Evolutionary conservation across 2,797 vertebrate species (phyloP), one percentile per base, ranked within the genome.

Genomic region (Sebastes hubbsi): DNA sequence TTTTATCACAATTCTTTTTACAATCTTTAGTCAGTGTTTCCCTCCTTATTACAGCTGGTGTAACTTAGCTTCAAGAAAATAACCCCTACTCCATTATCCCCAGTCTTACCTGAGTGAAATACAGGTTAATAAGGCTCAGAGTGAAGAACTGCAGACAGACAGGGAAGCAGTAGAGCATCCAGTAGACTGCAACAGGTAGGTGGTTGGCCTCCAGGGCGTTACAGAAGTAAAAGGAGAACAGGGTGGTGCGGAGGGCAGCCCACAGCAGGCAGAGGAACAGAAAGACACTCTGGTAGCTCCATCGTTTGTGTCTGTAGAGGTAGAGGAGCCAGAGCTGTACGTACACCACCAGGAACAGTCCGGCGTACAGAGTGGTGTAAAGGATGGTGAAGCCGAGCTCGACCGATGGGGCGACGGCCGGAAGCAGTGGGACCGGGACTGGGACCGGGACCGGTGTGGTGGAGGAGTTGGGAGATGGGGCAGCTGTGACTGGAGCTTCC

Each of bases 131-230:
- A 22, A 97, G 97, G 82, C 96, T 97, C 86, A 98, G 92, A 0
- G 97, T 97, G 94, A 97, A 97, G 92, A 98, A 98, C 95, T 98
- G 97, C 85, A 98, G 92, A 82, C 97, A 98, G 6, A 98, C 97
- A 0, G 97, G 97, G 87, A 95, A 97, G 91, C 97, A 98, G 88
- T 97, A 98, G 18, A 98, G 95, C 64, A 97, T 95, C 97, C 97
- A 98, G 85, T 96, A 97, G 70, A 92, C 84, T 2, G 93, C 90
- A 1, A 95, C 92, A 4, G 95, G 94, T 27, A 97, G 91, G 75
- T 91, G 96, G 87, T 97, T 98, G 90, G 97, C 97, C 12, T 95
- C 91, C 73, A 96, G 83, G 0, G 96, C 94, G 22, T 97, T 94
- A 11, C 68, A 82, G 84, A 98, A 97, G 92, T 98, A 98, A 88